Evolutionary conservation across 2,888 invertebrate species (phyloP).

Genomic region (Myopa tessellatipennis): DNA sequence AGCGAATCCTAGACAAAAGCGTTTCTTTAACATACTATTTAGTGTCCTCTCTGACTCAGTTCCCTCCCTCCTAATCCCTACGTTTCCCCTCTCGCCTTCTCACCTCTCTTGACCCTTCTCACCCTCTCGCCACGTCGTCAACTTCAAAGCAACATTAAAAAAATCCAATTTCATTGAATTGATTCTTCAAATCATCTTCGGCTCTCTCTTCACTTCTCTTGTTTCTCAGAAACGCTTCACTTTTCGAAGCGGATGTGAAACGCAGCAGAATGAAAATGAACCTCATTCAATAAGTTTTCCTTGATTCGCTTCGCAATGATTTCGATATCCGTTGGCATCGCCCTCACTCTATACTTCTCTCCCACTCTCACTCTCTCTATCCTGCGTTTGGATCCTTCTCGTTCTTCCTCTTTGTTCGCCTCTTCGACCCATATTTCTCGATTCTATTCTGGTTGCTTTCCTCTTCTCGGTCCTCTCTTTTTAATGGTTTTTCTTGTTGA

Average conservation of each 20-base stretch:
- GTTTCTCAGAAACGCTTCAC: background rate
- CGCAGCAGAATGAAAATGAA: constrained; percentile 19
- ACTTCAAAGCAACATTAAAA: constrained; percentile 1
- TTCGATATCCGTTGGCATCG: background rate
- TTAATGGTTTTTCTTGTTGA: background rate
- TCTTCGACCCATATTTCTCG: background rate
- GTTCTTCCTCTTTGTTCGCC: too few relatives aligned
- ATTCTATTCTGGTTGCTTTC: too few relatives aligned
- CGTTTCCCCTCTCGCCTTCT: background rate
- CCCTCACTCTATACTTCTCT: background rate
- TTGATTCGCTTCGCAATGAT: constrained; percentile 27
- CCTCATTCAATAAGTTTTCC: constrained; percentile 34
- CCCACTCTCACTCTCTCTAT: background rate
- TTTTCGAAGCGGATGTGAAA: background rate
- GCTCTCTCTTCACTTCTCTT: too few relatives aligned
- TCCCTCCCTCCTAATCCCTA: background rate
- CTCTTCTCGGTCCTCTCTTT: background rate
- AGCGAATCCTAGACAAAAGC: background rate
- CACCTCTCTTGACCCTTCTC: background rate
- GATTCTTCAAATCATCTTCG: background rate
- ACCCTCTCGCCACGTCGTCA: background rate
- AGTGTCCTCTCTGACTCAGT: background rate
- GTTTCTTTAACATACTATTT: background rate
- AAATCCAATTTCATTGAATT: constrained; percentile 32
- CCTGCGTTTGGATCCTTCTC: background rate